Evolutionary conservation across 2,113 vertebrate species (phyloP).

Genomic region (Bos indicus): DNA sequence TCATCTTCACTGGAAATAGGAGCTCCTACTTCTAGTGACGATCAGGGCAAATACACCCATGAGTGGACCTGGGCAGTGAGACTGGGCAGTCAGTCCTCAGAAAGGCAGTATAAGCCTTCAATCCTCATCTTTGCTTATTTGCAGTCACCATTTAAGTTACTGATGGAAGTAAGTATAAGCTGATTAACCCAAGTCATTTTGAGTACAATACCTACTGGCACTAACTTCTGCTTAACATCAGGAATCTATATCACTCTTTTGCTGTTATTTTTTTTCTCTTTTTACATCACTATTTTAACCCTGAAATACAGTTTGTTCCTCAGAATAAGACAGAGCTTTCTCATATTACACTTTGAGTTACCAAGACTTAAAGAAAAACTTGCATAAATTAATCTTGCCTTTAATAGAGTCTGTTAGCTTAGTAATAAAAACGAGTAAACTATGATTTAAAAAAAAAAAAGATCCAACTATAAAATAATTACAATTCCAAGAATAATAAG

Average conservation of each 20-base stretch:
- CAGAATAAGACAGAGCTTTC: constrained; percentile 5
- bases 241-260: neutral
- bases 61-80: neutral
- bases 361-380: neutral
- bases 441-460: neutral
- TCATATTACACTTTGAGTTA: neutral
- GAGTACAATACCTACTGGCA: neutral
- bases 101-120: neutral
- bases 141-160: neutral
- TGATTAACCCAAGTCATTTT: neutral
- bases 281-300: neutral
- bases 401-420: constrained; percentile 12
- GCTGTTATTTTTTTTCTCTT: neutral
- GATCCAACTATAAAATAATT: neutral
- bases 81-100: neutral
- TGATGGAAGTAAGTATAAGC: neutral
- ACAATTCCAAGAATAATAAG: neutral
- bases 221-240: neutral
- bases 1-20: neutral
- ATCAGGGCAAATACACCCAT: neutral
- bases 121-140: neutral
- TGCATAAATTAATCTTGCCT: neutral
- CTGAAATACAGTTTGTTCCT: neutral
- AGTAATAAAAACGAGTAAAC: neutral
- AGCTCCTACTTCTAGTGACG: neutral